phyloP scores from a whole-genome alignment of 1,140 invertebrate genomes.

The Polypedilum pembai region DNA sequence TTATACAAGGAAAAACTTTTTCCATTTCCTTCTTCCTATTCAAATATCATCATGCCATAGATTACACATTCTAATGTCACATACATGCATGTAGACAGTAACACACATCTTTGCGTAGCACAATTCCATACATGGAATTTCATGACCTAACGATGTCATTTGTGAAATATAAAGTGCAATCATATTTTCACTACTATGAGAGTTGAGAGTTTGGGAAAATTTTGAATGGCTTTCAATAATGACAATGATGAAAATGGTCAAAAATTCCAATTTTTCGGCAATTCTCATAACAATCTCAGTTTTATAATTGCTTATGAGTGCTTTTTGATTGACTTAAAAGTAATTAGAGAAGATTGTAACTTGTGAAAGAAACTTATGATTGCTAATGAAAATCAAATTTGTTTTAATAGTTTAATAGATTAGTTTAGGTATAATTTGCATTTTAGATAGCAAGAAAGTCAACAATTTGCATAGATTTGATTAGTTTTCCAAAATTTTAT shows the following conservation, averaged over 20 bases:
- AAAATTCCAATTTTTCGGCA: background rate
- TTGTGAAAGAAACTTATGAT: too few relatives aligned
- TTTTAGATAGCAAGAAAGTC: too few relatives aligned
- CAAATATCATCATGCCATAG: background rate
- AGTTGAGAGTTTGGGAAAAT: background rate
- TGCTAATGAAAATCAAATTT: too few relatives aligned
- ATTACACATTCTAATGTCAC: background rate
- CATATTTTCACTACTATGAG: background rate
- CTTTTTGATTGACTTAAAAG: too few relatives aligned
- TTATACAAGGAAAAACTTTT: too few relatives aligned
- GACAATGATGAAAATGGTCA: background rate
- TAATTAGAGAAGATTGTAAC: too few relatives aligned
- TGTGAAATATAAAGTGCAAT: constrained; percentile 10
- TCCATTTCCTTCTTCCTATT: background rate
- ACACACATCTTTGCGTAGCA: background rate
- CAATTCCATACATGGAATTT: background rate
- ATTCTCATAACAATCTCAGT: background rate
- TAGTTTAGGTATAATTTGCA: too few relatives aligned
- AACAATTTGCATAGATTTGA: too few relatives aligned
- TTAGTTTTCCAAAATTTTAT: too few relatives aligned
- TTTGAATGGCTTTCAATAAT: background rate
- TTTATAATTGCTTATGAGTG: background rate
- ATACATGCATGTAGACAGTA: background rate
- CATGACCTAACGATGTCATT: constrained; percentile 16
- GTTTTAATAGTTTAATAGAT: too few relatives aligned